Percentiles rank a stretch among this genome's conserved stretches.
Conservation (phyloP, 2,113 vertebrate genomes). For the Ornithorhynchus anatinus region DNA sequence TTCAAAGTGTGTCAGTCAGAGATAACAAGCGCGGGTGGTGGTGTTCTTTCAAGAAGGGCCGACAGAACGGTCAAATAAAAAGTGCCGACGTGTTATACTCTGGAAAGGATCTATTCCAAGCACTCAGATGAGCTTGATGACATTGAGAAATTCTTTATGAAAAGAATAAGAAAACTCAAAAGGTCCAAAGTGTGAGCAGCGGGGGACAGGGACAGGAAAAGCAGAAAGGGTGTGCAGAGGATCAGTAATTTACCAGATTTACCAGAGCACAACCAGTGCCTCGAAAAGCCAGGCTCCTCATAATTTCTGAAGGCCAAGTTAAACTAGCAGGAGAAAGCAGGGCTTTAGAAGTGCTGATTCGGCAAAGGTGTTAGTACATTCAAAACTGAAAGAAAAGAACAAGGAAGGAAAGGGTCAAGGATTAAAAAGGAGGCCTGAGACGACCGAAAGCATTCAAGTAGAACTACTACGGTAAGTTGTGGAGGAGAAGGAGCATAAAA, state of each 20-base stretch:
- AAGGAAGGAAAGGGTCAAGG: slow-evolving; percentile 55
- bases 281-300: slow-evolving; percentile 83
- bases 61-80: not conserved
- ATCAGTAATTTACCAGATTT: slow-evolving; percentile 83
- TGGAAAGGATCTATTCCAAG: slow-evolving; percentile 28
- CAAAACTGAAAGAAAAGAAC: slow-evolving; percentile 77
- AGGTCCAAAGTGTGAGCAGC: slow-evolving; percentile 3
- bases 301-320: slow-evolving; percentile 73
- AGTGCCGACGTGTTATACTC: not conserved
- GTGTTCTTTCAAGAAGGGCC: slow-evolving; percentile 28
- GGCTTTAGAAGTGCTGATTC: slow-evolving; percentile 68
- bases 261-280: slow-evolving; percentile 85
- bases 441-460: slow-evolving; percentile 43
- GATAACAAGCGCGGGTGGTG: not conserved
- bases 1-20: not conserved
- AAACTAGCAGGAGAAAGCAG: slow-evolving; percentile 67
- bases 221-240: slow-evolving; percentile 46
- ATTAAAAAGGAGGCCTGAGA: slow-evolving; percentile 34
- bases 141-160: slow-evolving; percentile 18
- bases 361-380: slow-evolving; percentile 69
- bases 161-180: slow-evolving; percentile 44
- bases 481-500: slow-evolving; percentile 40
- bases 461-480: slow-evolving; percentile 34
- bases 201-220: slow-evolving; percentile 39
- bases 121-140: slow-evolving; percentile 28